Evolutionary conservation across 2,797 vertebrate genomes (phyloP).

Genomic region (Luscinia megarhynchos): DNA sequence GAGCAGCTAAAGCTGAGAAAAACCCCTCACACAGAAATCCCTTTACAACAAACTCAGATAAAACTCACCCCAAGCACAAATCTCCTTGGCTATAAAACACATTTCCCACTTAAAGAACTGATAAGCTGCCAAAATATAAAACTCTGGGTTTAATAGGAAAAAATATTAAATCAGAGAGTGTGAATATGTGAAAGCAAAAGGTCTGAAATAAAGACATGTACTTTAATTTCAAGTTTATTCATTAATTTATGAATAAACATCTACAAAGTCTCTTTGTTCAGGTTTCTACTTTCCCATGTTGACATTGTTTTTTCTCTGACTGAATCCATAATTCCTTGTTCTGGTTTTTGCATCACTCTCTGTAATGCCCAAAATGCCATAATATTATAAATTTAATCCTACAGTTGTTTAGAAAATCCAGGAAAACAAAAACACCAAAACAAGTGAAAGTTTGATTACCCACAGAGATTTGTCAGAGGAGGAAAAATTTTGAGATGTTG

Average conservation of each 20-base stretch:
- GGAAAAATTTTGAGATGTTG: not conserved
- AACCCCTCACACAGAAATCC: not conserved
- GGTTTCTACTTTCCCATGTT: not conserved
- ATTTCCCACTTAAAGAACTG: rapidly evolving
- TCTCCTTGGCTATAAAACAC: not conserved
- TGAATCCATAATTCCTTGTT: not conserved
- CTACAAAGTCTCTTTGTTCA: not conserved
- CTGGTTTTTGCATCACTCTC: not conserved
- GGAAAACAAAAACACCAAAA: not conserved
- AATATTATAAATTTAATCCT: not conserved
- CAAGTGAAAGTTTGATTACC: not conserved
- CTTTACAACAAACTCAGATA: not conserved
- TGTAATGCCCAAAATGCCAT: not conserved
- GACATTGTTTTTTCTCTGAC: not conserved
- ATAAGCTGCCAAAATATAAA: not conserved
- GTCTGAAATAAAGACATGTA: not conserved
- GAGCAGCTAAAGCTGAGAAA: not conserved
- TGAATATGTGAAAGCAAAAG: not conserved
- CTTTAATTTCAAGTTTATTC: not conserved
- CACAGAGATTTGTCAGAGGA: not conserved
- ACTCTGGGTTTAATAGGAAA: not conserved
- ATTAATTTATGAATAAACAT: not conserved
- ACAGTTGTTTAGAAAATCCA: not conserved
- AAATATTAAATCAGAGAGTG: not conserved
- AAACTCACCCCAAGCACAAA: not conserved